Conservation (phyloP, 2,888 invertebrate species). For the Electrophaes corylata region DNA sequence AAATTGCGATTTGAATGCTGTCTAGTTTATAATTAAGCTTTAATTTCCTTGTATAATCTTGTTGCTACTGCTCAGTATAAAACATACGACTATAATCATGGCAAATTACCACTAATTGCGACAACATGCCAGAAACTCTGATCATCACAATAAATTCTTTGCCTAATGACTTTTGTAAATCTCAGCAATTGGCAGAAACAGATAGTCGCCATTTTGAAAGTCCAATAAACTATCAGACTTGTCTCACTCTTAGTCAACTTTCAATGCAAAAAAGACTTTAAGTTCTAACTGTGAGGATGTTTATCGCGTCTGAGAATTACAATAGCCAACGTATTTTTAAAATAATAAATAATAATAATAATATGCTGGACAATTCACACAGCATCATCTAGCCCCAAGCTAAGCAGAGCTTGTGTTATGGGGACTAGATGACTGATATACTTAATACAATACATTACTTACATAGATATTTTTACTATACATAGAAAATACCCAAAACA, state of each 20-base stretch:
- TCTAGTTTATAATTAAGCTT: slow-evolving; percentile 3
- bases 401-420: too few relatives aligned
- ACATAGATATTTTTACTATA: too few relatives aligned
- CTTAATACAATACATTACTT: too few relatives aligned
- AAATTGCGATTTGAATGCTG: slow-evolving; percentile 11
- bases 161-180: slow-evolving; percentile 30
- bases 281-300: too few relatives aligned
- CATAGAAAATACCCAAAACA: too few relatives aligned
- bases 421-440: too few relatives aligned
- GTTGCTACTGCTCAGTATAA: slow-evolving; percentile 16
- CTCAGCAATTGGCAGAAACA: slow-evolving; percentile 31
- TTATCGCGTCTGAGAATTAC: too few relatives aligned
- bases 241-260: background rate
- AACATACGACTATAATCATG: slow-evolving; percentile 22
- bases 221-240: slow-evolving; percentile 44
- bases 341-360: too few relatives aligned
- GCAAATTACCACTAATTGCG: slow-evolving; percentile 29
- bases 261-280: background rate
- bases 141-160: slow-evolving; percentile 17
- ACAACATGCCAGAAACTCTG: slow-evolving; percentile 23
- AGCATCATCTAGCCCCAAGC: too few relatives aligned
- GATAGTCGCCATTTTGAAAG: slow-evolving; percentile 49
- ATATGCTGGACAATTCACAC: too few relatives aligned
- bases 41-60: slow-evolving; percentile 4
- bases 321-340: too few relatives aligned